phyloP scores from a whole-genome alignment of 2,113 vertebrate species.

The Spheniscus mendiculus region DNA sequence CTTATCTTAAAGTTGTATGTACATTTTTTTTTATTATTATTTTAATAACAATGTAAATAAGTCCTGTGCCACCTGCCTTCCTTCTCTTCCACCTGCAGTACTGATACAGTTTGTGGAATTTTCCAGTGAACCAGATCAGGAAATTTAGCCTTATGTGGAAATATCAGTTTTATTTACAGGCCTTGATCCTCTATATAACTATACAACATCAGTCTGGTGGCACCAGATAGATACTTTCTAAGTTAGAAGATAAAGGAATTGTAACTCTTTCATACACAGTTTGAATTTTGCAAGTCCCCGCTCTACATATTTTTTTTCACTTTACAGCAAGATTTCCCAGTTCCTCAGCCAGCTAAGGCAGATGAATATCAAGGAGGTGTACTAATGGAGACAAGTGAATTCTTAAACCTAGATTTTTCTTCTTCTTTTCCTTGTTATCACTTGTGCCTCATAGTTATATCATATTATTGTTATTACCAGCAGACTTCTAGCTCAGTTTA shows the following conservation, averaged over 20 bases:
- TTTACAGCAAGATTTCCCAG: not conserved
- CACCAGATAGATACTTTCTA: not conserved
- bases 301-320: not conserved
- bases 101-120: not conserved
- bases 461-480: not conserved
- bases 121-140: not conserved
- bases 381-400: not conserved
- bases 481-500: not conserved
- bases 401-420: not conserved
- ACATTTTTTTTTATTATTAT: not conserved
- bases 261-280: not conserved
- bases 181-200: not conserved
- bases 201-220: not conserved
- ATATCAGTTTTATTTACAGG: not conserved
- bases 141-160: not conserved
- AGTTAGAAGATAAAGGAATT: not conserved
- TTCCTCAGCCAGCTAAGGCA: not conserved
- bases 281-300: not conserved
- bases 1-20: not conserved
- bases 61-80: not conserved
- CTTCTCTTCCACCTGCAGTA: not conserved
- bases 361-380: fast-evolving
- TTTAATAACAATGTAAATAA: not conserved
- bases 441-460: not conserved
- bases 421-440: not conserved